Conservation (phyloP, 2,888 invertebrate species). For the Acronicta alni region DNA sequence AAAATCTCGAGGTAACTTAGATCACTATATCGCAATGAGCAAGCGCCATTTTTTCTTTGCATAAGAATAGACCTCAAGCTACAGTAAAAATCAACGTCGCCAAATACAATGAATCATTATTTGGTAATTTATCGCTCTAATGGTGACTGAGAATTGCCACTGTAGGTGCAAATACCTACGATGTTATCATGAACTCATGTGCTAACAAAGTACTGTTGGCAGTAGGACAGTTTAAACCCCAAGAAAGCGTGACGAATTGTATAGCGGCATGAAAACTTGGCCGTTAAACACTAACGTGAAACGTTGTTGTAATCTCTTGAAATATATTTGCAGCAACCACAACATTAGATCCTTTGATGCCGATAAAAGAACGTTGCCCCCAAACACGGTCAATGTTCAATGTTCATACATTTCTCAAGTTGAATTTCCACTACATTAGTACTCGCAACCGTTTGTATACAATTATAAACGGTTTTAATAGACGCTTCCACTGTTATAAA, state of each 20-base stretch:
- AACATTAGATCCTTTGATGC: constrained; percentile 47
- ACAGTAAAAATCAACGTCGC: no score
- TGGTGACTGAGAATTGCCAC: not conserved
- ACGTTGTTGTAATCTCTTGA: constrained; percentile 30
- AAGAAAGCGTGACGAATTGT: constrained; percentile 40
- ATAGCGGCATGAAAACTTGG: constrained; percentile 22
- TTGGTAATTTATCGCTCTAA: not conserved
- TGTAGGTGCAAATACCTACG: not conserved
- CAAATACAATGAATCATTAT: not conserved
- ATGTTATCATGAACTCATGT: not conserved
- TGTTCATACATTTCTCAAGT: constrained; percentile 67
- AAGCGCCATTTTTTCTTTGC: not conserved
- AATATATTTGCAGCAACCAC: constrained; percentile 38
- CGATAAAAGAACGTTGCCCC: constrained; percentile 69
- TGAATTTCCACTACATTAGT: constrained; percentile 69
- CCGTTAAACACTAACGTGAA: constrained; percentile 19
- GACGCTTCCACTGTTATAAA: constrained; percentile 48
- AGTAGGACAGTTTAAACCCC: constrained; percentile 18
- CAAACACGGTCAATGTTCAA: constrained; percentile 53
- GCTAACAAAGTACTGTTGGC: constrained; percentile 3
- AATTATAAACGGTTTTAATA: constrained; percentile 46
- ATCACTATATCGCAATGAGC: not conserved
- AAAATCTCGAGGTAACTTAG: no score
- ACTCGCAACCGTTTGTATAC: constrained; percentile 55
- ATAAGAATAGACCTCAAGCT: no score